Conservation (phyloP, 2,888 invertebrate species). For the Protophormia terraenovae region DNA sequence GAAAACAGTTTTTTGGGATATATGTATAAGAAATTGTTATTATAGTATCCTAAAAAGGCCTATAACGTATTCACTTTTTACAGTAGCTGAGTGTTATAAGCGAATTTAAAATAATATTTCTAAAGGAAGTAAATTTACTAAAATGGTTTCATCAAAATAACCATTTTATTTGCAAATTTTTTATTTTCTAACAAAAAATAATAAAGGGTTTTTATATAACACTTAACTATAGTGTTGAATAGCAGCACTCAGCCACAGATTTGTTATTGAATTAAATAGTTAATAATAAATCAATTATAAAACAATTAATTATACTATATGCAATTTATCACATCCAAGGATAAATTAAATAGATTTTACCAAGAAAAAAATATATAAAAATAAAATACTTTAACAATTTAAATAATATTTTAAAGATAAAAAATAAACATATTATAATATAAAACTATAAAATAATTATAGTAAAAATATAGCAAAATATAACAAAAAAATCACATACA, state of each 20-base stretch:
- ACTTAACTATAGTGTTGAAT: background rate
- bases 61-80: too few species aligned
- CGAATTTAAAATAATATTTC: too few species aligned
- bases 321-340: constrained; percentile 57
- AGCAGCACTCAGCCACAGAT: background rate
- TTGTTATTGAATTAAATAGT: constrained; percentile 30
- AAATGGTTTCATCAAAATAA: too few species aligned
- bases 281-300: constrained; percentile 48
- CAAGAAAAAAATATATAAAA: background rate
- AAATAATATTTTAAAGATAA: background rate
- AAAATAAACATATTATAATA: background rate
- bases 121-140: too few species aligned
- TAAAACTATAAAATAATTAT: background rate
- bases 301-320: constrained; percentile 38
- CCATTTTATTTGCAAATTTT: too few species aligned
- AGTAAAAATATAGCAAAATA: background rate
- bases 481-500: too few species aligned
- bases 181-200: background rate
- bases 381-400: background rate
- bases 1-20: too few species aligned
- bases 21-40: too few species aligned
- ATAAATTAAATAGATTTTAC: constrained; percentile 38
- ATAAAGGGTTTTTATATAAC: background rate
- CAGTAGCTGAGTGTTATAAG: too few species aligned
- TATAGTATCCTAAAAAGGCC: too few species aligned